Base-by-base conservation (phyloP, 2,888 invertebrate genomes). In the Eubasilissa splendida region DNA sequence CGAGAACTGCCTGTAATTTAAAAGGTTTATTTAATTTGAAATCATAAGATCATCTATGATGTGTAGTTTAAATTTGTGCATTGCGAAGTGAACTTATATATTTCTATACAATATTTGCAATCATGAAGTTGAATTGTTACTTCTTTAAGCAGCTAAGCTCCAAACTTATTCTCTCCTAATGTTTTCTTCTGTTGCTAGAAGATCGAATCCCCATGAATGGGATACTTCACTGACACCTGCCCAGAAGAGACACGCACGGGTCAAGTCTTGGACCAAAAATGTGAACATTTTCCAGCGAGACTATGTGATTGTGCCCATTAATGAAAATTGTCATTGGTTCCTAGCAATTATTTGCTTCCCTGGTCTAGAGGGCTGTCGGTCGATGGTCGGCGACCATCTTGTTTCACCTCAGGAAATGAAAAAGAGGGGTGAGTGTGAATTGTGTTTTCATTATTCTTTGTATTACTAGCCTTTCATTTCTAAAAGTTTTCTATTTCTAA, bases 291-390 rank as follows among this genome's bases (percentile, higher is more conserved):
- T 99, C 88, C 94, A 96, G 71, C 99, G 99, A 91, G 99, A 99
- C 88, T 99, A 95, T 87, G 93, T 99, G 83, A 94, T 99, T 84
- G 95, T 99, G 87, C 99, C 99, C 84, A 98, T 99, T 78, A 99
- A 99, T 90, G 98, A 99, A 90, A 96, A 97, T 91, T 97, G 96
- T 68, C 99, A 99, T 90, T 99, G 99, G 99, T 99, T 97, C 89
- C 92, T 99, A 85, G 98, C 98, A 2, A 96, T 99, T 73, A 96
- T 99, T 79, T 99, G 99, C 88, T 99, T 95, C 88, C 98, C 99
- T 66, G 95, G 95, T 76, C 89, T 97, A 84, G 94, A 94, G 75
- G 95, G 94, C 0, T 92, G 93, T 76, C 91, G 93, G 75, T 94
- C 94, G 84, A 92, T 92, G 87, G 90, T 92, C 82, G 94, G 94